Percentiles rank a stretch among this genome's conserved stretches.
These are phyloP conservation scores for Echiichthys vipera DNA, from an alignment of 2,797 vertebrate genomes.

Conservation along the genomic window DNA sequence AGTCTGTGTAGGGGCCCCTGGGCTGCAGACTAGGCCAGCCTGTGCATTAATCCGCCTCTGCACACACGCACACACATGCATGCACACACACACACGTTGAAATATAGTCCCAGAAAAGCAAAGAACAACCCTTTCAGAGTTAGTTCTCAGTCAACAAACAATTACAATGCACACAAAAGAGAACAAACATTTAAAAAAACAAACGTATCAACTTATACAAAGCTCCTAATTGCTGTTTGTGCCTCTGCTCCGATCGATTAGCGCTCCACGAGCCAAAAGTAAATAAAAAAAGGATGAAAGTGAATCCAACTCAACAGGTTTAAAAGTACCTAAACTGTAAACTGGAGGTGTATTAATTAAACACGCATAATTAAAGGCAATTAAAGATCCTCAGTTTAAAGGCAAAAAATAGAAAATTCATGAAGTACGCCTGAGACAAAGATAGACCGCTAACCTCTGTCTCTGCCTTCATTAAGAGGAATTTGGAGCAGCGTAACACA, in stretches of 20 bases:
- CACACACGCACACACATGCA: not conserved
- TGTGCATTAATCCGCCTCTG: too few relatives aligned
- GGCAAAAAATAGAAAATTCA: constrained; percentile 37
- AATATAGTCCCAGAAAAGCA: not conserved
- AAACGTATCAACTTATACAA: not conserved
- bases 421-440: constrained; percentile 62
- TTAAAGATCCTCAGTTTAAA: constrained; percentile 71
- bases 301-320: constrained; percentile 37
- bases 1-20: too few relatives aligned
- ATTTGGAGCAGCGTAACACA: constrained; percentile 57
- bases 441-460: constrained; percentile 63
- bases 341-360: constrained; percentile 69
- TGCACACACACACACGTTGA: not conserved
- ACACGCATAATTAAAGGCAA: constrained; percentile 73
- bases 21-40: too few relatives aligned
- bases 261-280: constrained; percentile 11
- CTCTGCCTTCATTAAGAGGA: constrained; percentile 71
- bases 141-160: not conserved
- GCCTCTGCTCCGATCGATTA: constrained; percentile 1
- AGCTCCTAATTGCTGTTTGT: constrained; percentile 23
- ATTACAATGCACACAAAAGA: not conserved
- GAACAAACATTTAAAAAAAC: not conserved
- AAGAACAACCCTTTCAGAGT: not conserved
- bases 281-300: constrained; percentile 11
- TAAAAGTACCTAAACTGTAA: constrained; percentile 54